phyloP scores from a whole-genome alignment of 2,113 vertebrate species.

The Ellobius talpinus region DNA sequence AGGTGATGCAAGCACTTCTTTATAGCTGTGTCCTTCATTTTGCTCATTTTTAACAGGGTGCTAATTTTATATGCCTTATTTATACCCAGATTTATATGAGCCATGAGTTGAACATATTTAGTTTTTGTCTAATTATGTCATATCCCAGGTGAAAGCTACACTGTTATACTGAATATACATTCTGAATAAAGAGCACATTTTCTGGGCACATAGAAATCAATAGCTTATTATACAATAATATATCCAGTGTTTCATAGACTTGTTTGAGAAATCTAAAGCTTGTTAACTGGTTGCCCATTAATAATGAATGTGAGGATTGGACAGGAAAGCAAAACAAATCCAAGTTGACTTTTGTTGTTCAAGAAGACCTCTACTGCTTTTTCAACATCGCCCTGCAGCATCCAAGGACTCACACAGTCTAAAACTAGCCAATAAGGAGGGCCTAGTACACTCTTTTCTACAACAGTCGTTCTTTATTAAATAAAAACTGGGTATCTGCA shows the following conservation, averaged over 20 bases:
- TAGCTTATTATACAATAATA: conserved; percentile 80
- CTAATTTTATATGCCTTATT: conserved; percentile 84
- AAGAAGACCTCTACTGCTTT: conserved; percentile 82
- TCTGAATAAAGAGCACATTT: conserved; percentile 75
- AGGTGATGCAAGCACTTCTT: conserved; percentile 66
- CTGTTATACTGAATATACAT: conserved; percentile 83
- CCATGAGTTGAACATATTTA: conserved; percentile 72
- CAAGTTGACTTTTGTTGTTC: conserved; percentile 81
- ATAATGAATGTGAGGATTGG: conserved; percentile 81
- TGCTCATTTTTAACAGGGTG: conserved; percentile 78
- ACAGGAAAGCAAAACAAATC: conserved; percentile 84
- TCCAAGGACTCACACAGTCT: conserved; percentile 37
- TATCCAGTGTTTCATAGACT: conserved; percentile 82
- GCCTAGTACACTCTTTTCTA: not conserved
- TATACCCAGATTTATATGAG: conserved; percentile 78
- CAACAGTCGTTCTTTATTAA: not conserved
- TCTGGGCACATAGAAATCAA: conserved; percentile 84
- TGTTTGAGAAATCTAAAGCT: conserved; percentile 83
- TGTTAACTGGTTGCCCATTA: conserved; percentile 77
- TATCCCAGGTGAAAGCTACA: conserved; percentile 80
- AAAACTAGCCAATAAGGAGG: conserved; percentile 52
- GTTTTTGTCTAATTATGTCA: conserved; percentile 69
- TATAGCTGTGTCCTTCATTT: conserved; percentile 67
- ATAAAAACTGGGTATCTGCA: not conserved
- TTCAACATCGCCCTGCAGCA: conserved; percentile 66